These are phyloP conservation scores for Xyrauchen texanus DNA, from an alignment of 2,113 vertebrate species.

Conservation along the genomic window DNA sequence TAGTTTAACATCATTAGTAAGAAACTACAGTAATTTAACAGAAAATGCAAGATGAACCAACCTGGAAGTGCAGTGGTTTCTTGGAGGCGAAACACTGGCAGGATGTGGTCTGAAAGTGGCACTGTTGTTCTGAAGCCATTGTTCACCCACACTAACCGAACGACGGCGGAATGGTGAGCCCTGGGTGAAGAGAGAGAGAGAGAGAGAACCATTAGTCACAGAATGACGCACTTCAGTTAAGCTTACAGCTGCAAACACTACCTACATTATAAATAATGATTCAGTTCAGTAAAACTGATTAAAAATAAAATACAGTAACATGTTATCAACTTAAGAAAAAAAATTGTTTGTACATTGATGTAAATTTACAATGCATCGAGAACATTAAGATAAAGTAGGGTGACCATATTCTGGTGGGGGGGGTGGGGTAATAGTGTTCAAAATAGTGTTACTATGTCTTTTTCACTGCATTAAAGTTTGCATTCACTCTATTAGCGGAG, in stretches of 20 bases:
- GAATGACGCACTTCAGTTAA: background rate
- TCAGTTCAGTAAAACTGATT: background rate
- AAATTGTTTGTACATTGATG: no score
- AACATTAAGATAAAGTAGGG: no score
- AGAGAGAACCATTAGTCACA: background rate
- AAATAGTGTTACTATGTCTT: no score
- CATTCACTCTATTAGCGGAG: no score
- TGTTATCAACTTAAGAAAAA: no score
- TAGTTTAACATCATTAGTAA: no score
- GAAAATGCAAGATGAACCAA: constrained; percentile 44
- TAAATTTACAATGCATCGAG: no score
- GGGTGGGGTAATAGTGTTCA: no score
- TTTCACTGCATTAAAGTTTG: no score
- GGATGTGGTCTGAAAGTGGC: constrained; percentile 77
- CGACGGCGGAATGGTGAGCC: constrained; percentile 77
- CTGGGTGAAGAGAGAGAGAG: constrained; percentile 50
- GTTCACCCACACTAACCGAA: constrained; percentile 87
- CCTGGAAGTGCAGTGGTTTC: constrained; percentile 76
- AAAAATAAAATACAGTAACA: no score
- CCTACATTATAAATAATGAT: background rate
- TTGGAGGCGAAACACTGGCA: constrained; percentile 77
- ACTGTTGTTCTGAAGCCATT: constrained; percentile 78
- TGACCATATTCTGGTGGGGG: no score
- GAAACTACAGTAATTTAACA: background rate
- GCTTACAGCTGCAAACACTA: background rate